Percentiles rank a stretch among this genome's conserved stretches.
Conservation (phyloP, 1,140 invertebrate species). For the Ruditapes philippinarum region DNA sequence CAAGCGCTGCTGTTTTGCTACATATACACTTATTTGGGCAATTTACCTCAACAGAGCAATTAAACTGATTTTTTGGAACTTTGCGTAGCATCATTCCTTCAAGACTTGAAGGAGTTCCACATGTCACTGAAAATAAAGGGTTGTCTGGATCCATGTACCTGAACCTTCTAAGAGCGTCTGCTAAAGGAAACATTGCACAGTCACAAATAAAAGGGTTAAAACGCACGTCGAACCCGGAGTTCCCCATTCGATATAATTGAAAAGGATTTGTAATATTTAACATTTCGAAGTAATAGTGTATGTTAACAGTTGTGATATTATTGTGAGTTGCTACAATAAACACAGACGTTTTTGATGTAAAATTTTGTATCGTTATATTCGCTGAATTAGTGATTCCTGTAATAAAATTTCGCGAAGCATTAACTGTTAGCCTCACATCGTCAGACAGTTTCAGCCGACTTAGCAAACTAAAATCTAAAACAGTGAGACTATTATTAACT, state of each 20-base stretch:
- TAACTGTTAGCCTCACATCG: not conserved
- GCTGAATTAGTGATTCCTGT: not conserved
- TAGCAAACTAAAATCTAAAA: not conserved
- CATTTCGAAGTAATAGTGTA: not conserved
- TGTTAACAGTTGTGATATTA: not conserved
- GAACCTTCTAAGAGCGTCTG: not conserved
- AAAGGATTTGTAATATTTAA: slow-evolving; percentile 14
- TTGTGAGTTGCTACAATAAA: not conserved
- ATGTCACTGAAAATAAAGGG: slow-evolving; percentile 22
- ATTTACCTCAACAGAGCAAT: not conserved
- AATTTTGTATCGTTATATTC: slow-evolving; percentile 9
- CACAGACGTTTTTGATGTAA: not conserved
- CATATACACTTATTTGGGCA: slow-evolving; percentile 1
- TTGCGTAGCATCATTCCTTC: not conserved
- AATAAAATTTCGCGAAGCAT: not conserved
- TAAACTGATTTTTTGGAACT: slow-evolving; percentile 7
- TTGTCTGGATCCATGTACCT: slow-evolving; percentile 13
- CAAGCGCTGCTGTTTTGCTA: not conserved
- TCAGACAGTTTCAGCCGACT: not conserved
- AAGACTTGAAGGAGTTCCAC: not conserved
- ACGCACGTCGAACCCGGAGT: not conserved
- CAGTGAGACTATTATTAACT: not conserved
- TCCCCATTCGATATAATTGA: not conserved
- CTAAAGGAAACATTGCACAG: not conserved
- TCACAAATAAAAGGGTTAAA: slow-evolving; percentile 50